Base-by-base conservation (phyloP, 2,888 invertebrate genomes). In the Melinaea marsaeus region DNA sequence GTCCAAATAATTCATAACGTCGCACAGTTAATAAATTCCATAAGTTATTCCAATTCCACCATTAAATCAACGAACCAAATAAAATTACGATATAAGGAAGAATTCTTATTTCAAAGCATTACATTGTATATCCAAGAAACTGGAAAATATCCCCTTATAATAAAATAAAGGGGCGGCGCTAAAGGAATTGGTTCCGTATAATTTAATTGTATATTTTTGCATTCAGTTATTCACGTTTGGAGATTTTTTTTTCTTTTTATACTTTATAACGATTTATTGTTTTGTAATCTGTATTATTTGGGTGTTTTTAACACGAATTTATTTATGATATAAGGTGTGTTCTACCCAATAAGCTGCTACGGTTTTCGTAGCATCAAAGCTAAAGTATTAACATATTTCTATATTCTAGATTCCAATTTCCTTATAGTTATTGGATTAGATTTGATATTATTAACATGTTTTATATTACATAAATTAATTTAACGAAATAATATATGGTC, bases 181-280 rank as follows among this genome's bases (percentile, higher is more conserved):
- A 32, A 51, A n/a, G 51, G 32, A 51, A 51, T 51, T 51, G 64
- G 64, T 61, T 67, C 64, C 61, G 70, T 64, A 56, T 58, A 63
- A 68, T 71, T 70, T 67, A 68, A 66, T 67, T 63, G 58, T 63
- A 66, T 67, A 69, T 68, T 61, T 59, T 59, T 59, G 63, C 63
- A 59, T 63, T 63, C 56, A 55, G 51, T 51, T 51, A 51, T 32
- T 32, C 7, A 11, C 51, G 51, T 51, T 51, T 32, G 32, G 5
- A 48, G 51, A 51, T 51, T 51, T 7, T 32, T 22, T 13, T 32
- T 13, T 51, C 3, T 51, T 11, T 51, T 32, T 6, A 32, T 32
- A 46, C 13, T 32, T 32, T 32, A 4, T 51, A 7, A 51, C 32
- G 22, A 51, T 51, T 51, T 32, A 51, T 32, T 32, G 22, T 9